Base-by-base conservation (phyloP, 2,797 vertebrate species). In the Vireo griseus region DNA sequence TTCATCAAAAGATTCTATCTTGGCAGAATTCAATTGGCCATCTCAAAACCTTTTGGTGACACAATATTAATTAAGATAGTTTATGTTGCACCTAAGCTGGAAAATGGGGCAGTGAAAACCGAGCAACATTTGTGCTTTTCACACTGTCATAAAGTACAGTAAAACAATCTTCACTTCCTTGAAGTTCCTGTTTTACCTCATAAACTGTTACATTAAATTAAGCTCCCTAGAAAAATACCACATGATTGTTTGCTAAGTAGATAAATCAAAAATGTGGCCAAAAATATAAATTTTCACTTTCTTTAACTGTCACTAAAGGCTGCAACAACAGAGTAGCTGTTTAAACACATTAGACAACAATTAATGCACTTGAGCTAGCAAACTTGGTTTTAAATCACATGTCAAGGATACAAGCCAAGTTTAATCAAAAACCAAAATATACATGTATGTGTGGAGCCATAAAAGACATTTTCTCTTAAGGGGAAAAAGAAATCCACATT, bases 1-100 rank as follows among this genome's bases (percentile, higher is more conserved):
- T 98, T 98, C 98, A 98, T 98, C 97, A 97, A 98, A 98, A 98
- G 97, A 97, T 96, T 98, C 97, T 97, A 97, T 98, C 97, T 98
- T 97, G 96, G 97, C 96, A 97, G 97, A 98, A 98, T 98, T 98
- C 98, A 98, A 97, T 97, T 97, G 97, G 97, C 97, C 94, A 18
- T 97, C 97, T 98, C 97, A 97, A 97, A 97, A 97, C 95, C 97
- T 97, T 97, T 96, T 97, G 96, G 97, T 97, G 98, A 97, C 97
- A 97, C 94, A 97, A 91, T 97, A 98, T 98, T 98, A 98, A 98
- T 98, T 98, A 98, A 98, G 98, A 98, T 97, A 97, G 95, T 97
- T 98, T 97, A 97, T 97, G 97, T 97, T 98, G 93, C 89, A 88
- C 96, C 96, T 97, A 96, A 96, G 73, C 92, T 96, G 90, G 94